Percentiles rank a stretch among this genome's conserved stretches.
These are phyloP conservation scores for Smittia sp. DNA, from an alignment of 2,888 invertebrate species.

Conservation along the genomic window DNA sequence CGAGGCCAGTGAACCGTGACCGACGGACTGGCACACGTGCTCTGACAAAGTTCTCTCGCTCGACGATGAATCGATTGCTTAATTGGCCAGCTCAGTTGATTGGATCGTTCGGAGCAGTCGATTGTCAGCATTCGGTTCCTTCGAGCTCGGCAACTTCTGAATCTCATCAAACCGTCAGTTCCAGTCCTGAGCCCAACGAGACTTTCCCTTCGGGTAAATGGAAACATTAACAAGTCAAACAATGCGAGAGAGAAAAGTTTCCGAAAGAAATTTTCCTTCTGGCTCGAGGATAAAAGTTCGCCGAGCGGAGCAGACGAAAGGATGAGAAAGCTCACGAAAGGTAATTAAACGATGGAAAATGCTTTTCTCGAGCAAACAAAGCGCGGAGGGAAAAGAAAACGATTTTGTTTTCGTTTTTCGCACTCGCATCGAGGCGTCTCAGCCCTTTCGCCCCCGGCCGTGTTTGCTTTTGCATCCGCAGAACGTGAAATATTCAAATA, in stretches of 20 bases:
- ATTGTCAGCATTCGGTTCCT: no score
- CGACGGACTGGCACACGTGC: no score
- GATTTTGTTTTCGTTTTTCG: no score
- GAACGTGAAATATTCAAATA: background rate
- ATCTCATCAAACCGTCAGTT: background rate
- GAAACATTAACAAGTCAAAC: slow-evolving; percentile 14
- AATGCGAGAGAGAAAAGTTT: background rate
- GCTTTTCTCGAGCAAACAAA: background rate
- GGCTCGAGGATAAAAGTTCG: background rate
- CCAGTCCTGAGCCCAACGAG: background rate
- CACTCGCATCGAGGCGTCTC: no score
- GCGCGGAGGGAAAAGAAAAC: background rate
- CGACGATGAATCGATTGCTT: no score
- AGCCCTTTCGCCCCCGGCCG: no score
- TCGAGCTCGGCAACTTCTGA: no score
- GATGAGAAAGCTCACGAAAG: background rate
- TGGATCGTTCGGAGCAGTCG: no score
- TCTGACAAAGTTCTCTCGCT: no score
- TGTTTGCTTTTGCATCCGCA: no score
- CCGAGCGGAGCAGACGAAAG: background rate
- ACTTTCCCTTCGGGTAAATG: background rate
- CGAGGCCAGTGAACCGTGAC: no score
- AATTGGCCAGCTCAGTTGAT: no score
- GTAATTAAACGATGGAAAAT: slow-evolving; percentile 10
- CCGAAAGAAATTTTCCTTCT: background rate